A percentile compares a stretch with the other conserved stretches of the same genome.
phyloP scores from a whole-genome alignment of 64 coral and sea anemone species.

The Stylophora pistillata region DNA sequence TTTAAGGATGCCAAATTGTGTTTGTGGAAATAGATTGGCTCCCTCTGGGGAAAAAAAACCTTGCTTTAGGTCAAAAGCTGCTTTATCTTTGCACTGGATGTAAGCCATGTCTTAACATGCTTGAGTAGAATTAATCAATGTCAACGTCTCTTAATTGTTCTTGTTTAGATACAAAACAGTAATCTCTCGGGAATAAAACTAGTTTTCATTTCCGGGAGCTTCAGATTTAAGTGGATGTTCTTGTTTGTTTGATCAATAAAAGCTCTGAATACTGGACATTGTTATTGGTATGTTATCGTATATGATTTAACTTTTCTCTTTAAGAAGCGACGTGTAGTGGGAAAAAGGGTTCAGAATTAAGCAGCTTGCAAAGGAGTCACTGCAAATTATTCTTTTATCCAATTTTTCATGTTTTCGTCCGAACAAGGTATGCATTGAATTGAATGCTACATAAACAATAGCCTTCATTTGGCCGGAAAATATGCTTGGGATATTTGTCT shows the following conservation, averaged over 20 bases:
- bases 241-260: background rate
- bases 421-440: background rate
- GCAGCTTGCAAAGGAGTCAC: background rate
- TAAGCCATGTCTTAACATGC: too few species aligned
- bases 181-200: background rate
- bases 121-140: too few species aligned
- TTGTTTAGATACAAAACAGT: background rate
- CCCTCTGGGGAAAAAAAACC: too few species aligned
- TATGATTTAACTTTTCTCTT: background rate
- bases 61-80: too few species aligned
- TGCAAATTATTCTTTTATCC: background rate
- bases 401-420: background rate
- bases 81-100: slow-evolving; percentile 1
- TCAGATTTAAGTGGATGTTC: background rate
- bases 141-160: background rate
- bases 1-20: too few species aligned
- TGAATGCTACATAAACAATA: background rate
- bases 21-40: too few species aligned
- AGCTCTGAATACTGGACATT: background rate
- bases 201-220: background rate
- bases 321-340: background rate
- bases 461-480: background rate
- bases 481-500: background rate
- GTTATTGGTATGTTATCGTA: background rate
- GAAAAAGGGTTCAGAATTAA: background rate